Evolutionary conservation across 2,113 vertebrate genomes (phyloP).

Genomic region (Esox niger): DNA sequence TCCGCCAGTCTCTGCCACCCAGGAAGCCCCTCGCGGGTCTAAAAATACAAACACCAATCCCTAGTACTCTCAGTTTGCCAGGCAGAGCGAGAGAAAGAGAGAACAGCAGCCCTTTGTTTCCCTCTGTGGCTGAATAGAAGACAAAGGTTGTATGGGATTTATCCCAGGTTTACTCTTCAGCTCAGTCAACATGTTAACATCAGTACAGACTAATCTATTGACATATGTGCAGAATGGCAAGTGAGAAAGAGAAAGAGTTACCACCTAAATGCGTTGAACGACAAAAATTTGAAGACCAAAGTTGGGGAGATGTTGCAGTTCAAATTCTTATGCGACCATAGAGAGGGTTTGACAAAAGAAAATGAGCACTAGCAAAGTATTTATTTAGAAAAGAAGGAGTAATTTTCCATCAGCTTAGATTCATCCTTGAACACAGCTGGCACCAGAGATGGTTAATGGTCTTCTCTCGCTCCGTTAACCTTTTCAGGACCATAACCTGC

Average conservation of each 20-base stretch:
- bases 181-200: slow-evolving; percentile 18
- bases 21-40: slow-evolving; percentile 56
- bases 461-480: slow-evolving; percentile 1
- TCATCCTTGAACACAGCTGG: too few relatives aligned
- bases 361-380: too few relatives aligned
- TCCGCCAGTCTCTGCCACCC: slow-evolving; percentile 67
- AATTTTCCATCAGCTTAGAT: too few relatives aligned
- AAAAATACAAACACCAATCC: slow-evolving; percentile 67
- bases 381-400: too few relatives aligned
- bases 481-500: slow-evolving; percentile 79
- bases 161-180: slow-evolving; percentile 23
- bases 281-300: too few relatives aligned
- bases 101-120: slow-evolving; percentile 54
- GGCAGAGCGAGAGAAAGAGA: slow-evolving; percentile 39
- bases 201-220: not conserved
- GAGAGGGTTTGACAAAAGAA: too few relatives aligned
- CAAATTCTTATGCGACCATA: too few relatives aligned
- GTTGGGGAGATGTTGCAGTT: too few relatives aligned
- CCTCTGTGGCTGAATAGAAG: slow-evolving; percentile 48
- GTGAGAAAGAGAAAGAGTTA: too few relatives aligned
- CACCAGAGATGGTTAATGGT: slow-evolving; percentile 45
- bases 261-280: too few relatives aligned
- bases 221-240: too few relatives aligned
- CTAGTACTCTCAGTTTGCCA: slow-evolving; percentile 53
- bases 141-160: slow-evolving; percentile 14